These are phyloP conservation scores for Emydoidea blandingii DNA, from an alignment of 2,797 vertebrate genomes.

Conservation along the genomic window DNA sequence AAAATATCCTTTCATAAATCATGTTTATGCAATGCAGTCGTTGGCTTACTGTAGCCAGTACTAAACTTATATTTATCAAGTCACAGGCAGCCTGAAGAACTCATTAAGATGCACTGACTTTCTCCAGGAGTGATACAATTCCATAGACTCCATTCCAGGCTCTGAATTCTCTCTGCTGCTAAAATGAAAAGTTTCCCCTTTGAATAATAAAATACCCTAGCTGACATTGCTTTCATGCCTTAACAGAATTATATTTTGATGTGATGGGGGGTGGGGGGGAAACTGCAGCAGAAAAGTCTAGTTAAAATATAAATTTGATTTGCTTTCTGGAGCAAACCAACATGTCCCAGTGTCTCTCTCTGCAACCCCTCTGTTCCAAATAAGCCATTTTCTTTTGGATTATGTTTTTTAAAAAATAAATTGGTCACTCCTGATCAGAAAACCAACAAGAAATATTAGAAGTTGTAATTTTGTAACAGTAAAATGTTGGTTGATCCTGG, in stretches of 20 bases:
- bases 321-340: neutral
- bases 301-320: neutral
- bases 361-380: neutral
- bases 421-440: neutral
- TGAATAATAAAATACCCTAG: neutral
- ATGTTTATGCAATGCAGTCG: neutral
- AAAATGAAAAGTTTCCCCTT: constrained; percentile 17
- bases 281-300: neutral
- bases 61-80: neutral
- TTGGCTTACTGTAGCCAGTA: neutral
- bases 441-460: neutral
- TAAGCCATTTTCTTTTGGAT: neutral
- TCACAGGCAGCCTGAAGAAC: neutral
- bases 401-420: too few species aligned
- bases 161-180: neutral
- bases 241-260: constrained; percentile 13
- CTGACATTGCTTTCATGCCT: constrained; percentile 10
- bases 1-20: neutral
- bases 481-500: neutral
- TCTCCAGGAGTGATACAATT: neutral
- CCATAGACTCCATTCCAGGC: neutral
- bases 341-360: neutral
- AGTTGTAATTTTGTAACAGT: neutral
- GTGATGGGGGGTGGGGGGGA: neutral
- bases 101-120: neutral